A percentile compares a stretch with the other conserved stretches of the same genome.
Evolutionary conservation across 2,113 vertebrate species (phyloP).

Genomic region (Excalfactoria chinensis): DNA sequence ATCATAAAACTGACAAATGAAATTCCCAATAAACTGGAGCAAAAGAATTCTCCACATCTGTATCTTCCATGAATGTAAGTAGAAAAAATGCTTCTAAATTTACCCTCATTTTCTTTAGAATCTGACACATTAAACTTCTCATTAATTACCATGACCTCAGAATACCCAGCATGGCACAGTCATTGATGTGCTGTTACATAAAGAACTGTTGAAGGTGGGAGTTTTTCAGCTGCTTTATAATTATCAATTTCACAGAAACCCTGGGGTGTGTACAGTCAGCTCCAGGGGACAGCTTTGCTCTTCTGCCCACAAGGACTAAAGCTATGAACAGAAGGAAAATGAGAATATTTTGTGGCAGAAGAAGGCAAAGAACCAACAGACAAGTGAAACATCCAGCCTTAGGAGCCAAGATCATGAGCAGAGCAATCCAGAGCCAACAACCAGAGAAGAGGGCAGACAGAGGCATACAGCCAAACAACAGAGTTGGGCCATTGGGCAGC

Average conservation of each 20-base stretch:
- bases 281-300: fast-evolving
- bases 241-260: background rate
- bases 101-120: background rate
- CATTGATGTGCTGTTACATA: background rate
- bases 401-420: background rate
- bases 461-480: fast-evolving
- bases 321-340: background rate
- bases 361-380: background rate
- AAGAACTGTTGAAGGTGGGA: background rate
- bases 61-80: background rate
- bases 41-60: background rate
- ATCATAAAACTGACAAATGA: background rate
- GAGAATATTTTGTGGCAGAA: background rate
- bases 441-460: background rate
- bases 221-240: background rate
- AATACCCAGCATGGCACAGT: background rate
- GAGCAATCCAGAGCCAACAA: background rate
- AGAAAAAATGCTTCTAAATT: background rate
- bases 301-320: background rate
- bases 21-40: background rate
- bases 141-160: background rate
- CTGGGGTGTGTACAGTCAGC: fast-evolving
- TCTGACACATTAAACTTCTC: background rate
- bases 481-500: background rate
- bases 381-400: background rate